phyloP scores from a whole-genome alignment of 1,140 invertebrate species.

The Holotrichia oblita region DNA sequence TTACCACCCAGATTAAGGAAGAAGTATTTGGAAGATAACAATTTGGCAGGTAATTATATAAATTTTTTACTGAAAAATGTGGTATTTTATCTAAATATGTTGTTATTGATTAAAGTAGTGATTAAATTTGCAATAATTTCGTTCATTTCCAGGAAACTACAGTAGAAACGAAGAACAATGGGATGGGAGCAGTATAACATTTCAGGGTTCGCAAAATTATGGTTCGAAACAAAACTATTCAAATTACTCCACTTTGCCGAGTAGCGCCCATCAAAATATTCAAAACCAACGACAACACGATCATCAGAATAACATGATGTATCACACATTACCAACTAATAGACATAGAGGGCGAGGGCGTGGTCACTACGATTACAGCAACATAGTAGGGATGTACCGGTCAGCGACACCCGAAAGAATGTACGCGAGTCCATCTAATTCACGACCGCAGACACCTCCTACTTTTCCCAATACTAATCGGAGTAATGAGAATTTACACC shows the following conservation, averaged over 20 bases:
- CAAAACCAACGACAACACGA: constrained; percentile 28
- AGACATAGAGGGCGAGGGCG: constrained; percentile 65
- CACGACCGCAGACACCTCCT: constrained; percentile 65
- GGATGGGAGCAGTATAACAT: constrained; percentile 65
- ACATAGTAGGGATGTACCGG: constrained; percentile 53
- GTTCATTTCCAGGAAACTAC: constrained; percentile 11
- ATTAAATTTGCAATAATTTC: too few species aligned
- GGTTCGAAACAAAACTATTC: constrained; percentile 11
- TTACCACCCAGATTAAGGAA: constrained; percentile 66
- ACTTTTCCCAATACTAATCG: constrained; percentile 27
- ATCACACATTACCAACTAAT: constrained; percentile 63
- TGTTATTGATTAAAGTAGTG: too few species aligned
- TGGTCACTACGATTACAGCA: constrained; percentile 58
- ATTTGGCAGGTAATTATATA: constrained; percentile 55
- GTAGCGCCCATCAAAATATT: constrained; percentile 9
- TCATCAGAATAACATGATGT: constrained; percentile 55
- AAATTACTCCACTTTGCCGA: constrained; percentile 24
- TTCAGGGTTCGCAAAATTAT: constrained; percentile 56
- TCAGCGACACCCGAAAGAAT: constrained; percentile 64
- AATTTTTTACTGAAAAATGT: too few species aligned
- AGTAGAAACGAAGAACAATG: constrained; percentile 50
- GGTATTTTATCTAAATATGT: too few species aligned
- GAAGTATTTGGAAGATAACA: constrained; percentile 65
- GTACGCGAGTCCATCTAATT: constrained; percentile 52
- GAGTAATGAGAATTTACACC: constrained; percentile 47